Evolutionary conservation across 2,797 vertebrate genomes (phyloP), one percentile per base, ranked within the genome.

Genomic region (Cottoperca gobio): DNA sequence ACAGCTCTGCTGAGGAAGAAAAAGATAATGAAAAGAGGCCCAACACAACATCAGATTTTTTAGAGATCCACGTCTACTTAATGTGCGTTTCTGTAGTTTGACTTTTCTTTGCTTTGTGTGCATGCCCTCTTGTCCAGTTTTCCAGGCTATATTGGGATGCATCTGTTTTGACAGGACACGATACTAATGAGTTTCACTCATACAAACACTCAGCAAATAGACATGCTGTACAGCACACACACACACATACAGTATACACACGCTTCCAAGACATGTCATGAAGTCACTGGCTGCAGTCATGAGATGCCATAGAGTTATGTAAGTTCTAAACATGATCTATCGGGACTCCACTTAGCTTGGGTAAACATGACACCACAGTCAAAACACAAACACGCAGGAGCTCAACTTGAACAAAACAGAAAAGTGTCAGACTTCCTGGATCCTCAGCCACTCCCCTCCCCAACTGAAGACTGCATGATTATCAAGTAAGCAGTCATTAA

Each of bases 401-500:
- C 55, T 59, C 26, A 43, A 9, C n/a, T 45, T 3, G 2, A 13
- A 60, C 43, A 75, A 52, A 55, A 67, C 60, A n/a, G 39, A 76
- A 70, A 53, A 61, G 55, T 40, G 71, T 61, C 67, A 70, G 61
- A 73, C 76, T 77, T 82, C 48, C 55, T 81, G 37, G 52, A 55
- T 68, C 58, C 70, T 67, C 53, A 55, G 62, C 46, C 70, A 59
- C 61, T 68, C 45, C 70, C 62, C 74, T 35, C 49, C 69, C 50
- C 46, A 46, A 43, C 70, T 59, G 58, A 76, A 75, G 73, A 81
- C 68, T 61, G 57, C 71, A 58, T 60, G 65, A 70, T 78, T 82
- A 81, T 76, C 68, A 81, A 67, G 53, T 75, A 58, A 66, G 73
- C 73, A 9, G 40, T 74, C 78, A 88, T 90, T 89, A 89, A 87